Evolutionary conservation across 1,140 invertebrate species (phyloP).

Genomic region (Parasteatoda tepidariorum): DNA sequence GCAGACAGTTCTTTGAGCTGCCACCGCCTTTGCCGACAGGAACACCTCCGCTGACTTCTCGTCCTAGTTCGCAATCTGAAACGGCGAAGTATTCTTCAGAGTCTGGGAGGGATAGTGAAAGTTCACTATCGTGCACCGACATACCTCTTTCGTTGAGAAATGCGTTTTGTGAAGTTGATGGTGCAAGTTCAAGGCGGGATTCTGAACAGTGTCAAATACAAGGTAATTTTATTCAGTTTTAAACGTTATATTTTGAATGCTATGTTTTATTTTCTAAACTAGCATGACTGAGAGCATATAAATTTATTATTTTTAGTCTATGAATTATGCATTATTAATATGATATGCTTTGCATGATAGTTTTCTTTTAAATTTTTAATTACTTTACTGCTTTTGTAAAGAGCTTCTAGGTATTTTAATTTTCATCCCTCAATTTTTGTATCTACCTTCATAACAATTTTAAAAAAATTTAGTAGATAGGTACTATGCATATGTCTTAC

Average conservation of each 20-base stretch:
- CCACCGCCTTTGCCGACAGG: constrained; percentile 11
- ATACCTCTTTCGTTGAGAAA: neutral
- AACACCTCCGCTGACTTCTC: constrained; percentile 6
- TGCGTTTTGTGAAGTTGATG: neutral
- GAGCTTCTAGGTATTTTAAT: no score
- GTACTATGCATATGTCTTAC: no score
- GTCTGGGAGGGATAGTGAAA: neutral
- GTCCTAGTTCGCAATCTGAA: neutral
- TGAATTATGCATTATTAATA: no score
- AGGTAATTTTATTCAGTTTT: neutral
- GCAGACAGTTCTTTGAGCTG: constrained; percentile 63
- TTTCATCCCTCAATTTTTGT: no score
- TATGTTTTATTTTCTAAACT: neutral
- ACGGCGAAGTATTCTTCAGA: neutral
- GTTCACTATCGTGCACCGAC: neutral
- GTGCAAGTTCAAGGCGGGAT: neutral
- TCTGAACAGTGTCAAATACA: no score
- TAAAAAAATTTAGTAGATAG: no score
- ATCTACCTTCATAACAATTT: no score
- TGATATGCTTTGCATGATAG: no score
- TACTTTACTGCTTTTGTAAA: no score
- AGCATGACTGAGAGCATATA: neutral
- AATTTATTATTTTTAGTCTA: no score
- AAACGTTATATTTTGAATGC: neutral
- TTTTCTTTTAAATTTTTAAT: no score